Conservation (phyloP, 2,797 vertebrate species). For the Holocentrus rufus region DNA sequence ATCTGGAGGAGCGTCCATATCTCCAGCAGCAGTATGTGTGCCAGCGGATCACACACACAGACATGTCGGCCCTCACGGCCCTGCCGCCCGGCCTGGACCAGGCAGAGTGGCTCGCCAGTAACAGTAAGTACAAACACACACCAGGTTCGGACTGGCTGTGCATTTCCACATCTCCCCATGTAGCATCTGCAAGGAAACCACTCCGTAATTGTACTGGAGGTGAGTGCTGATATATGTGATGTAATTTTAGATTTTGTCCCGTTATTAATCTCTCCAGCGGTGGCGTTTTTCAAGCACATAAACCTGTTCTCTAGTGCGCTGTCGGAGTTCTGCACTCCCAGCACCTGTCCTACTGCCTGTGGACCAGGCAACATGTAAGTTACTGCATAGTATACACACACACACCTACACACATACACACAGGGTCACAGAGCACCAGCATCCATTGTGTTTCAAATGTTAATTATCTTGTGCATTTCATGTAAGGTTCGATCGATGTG, state of each 20-base stretch:
- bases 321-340: slow-evolving; percentile 83
- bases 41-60: slow-evolving; percentile 73
- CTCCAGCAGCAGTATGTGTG: slow-evolving; percentile 78
- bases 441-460: neutral
- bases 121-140: slow-evolving; percentile 74
- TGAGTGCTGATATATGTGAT: neutral
- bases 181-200: neutral
- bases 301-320: slow-evolving; percentile 83
- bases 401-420: slow-evolving; percentile 18
- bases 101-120: slow-evolving; percentile 84
- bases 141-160: neutral
- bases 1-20: slow-evolving; percentile 80
- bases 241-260: neutral
- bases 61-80: slow-evolving; percentile 71
- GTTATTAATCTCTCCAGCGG: slow-evolving; percentile 69
- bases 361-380: slow-evolving; percentile 81
- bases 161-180: neutral
- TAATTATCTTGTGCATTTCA: neutral
- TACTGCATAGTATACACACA: neutral
- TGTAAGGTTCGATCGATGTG: no score
- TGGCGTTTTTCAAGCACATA: slow-evolving; percentile 85
- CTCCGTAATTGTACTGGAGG: neutral
- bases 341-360: slow-evolving; percentile 80
- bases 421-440: slow-evolving; percentile 2
- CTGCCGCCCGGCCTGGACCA: slow-evolving; percentile 79